Conservation (phyloP, 92 coral and sea anemone species). For the Phenganax stokvisi region DNA sequence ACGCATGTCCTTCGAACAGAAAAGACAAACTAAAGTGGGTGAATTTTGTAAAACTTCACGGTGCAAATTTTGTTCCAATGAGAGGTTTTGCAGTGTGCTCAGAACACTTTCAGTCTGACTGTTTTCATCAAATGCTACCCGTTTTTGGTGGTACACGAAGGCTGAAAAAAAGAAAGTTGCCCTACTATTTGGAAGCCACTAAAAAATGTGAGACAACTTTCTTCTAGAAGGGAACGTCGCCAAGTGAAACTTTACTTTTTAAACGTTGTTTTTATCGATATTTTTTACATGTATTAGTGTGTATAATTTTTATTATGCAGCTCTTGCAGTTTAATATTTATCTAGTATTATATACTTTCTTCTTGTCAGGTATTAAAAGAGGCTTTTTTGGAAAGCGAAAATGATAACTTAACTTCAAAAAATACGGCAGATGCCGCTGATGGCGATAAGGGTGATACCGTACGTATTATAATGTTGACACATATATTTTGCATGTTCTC, state of each 20-base stretch:
- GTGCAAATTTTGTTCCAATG: not conserved
- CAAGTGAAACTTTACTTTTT: not conserved
- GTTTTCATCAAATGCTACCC: not conserved
- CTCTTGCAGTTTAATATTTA: too few species aligned
- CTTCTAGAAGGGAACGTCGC: not conserved
- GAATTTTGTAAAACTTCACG: not conserved
- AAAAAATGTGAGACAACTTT: not conserved
- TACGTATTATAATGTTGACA: too few species aligned
- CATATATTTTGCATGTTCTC: too few species aligned
- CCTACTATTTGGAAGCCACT: not conserved
- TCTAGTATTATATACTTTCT: too few species aligned
- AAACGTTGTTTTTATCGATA: too few species aligned
- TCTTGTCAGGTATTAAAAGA: too few species aligned
- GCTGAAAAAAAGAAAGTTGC: not conserved
- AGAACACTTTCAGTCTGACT: not conserved
- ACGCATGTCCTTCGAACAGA: not conserved
- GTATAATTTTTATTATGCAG: too few species aligned
- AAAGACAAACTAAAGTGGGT: not conserved
- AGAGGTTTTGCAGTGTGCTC: not conserved
- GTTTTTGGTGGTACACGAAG: not conserved
- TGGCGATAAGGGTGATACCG: too few species aligned
- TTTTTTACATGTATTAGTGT: too few species aligned
- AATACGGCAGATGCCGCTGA: too few species aligned
- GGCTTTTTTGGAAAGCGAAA: too few species aligned
- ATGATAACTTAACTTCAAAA: too few species aligned